Base-by-base conservation (phyloP, 2,888 invertebrate species). In the Brachyopa scutellaris region DNA sequence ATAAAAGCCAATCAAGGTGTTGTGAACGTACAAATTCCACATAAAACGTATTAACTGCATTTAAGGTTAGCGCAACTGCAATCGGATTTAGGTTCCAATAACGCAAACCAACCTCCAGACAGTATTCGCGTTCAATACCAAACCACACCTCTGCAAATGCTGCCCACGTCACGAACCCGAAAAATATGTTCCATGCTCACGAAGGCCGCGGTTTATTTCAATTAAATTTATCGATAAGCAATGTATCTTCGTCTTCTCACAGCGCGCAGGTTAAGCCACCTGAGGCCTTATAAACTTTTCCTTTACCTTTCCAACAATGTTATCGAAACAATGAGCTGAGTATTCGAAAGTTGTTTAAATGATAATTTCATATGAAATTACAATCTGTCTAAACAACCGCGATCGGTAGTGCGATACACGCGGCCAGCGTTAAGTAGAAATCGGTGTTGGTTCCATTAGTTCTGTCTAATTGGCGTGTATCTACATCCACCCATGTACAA, bases 151-250 rank as follows among this genome's bases (percentile, higher is more conserved):
- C 47, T 47, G 62, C 57, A 64, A 49, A 42, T 9, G 13, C 69
- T 62, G 15, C 69, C 76, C 36, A 80, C 69, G n/a, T n/a, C n/a
- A 42, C 19, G 36, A 29, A 57, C 13, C 69, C 79, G 17, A 66
- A 62, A 70, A 13, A 26, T 55, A 36, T 47, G 6, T 59, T 47
- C 29, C 62, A 64, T 36, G 55, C 45, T 36, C 19, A 49, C 49
- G 64, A 64, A 69, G 76, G 80, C 59, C 49, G n/a, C n/a, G 66
- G 69, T 73, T 62, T 59, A 70, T 51, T 80, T 74, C 66, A 80
- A 55, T 62, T 53, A 40, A 67, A 61, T 62, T 57, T n/a, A 64
- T 69, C 69, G 62, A 64, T 45, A 64, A 15, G 29, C 40, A 6
- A 5, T 26, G 26, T 26, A 26, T 26, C 69, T 62, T 70, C 38